A percentile compares a stretch with the other conserved stretches of the same genome.
These are phyloP conservation scores for Mus pahari DNA, from an alignment of 2,113 vertebrate genomes.

Conservation along the genomic window DNA sequence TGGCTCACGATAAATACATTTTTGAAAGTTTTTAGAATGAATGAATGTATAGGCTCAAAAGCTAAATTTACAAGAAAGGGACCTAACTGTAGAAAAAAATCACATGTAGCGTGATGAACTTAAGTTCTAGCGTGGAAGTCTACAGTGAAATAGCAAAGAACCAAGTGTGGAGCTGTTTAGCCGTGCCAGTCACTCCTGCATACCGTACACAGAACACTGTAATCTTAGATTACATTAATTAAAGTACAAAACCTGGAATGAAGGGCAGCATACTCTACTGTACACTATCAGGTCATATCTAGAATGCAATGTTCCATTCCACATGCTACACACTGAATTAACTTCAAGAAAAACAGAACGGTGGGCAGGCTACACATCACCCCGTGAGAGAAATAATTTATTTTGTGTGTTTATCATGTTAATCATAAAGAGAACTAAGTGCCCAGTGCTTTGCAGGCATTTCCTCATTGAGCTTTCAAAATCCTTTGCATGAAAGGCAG, in stretches of 20 bases:
- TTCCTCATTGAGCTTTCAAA: constrained; percentile 29
- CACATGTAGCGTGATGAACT: neutral
- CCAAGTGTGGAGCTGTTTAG: neutral
- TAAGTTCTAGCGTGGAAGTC: neutral
- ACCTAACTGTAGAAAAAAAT: constrained; percentile 1
- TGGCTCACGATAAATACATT: neutral
- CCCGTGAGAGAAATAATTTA: constrained; percentile 53
- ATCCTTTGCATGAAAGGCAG: constrained; percentile 20
- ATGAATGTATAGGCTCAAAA: neutral
- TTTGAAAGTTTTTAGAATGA: constrained; percentile 45
- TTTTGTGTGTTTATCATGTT: constrained; percentile 30
- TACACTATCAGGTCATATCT: neutral
- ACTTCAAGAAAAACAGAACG: constrained; percentile 19
- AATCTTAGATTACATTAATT: neutral
- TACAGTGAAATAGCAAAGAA: constrained; percentile 12
- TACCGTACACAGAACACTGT: neutral
- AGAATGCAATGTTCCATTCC: constrained; percentile 35
- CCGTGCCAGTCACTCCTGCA: neutral
- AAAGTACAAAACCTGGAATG: neutral
- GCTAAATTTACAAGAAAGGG: neutral
- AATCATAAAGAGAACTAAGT: constrained; percentile 53
- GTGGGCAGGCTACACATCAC: neutral
- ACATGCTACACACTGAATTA: neutral
- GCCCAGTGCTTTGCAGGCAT: neutral
- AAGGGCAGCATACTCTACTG: neutral